Evolutionary conservation across 2,888 invertebrate genomes (phyloP).

Genomic region (Bibio marci): DNA sequence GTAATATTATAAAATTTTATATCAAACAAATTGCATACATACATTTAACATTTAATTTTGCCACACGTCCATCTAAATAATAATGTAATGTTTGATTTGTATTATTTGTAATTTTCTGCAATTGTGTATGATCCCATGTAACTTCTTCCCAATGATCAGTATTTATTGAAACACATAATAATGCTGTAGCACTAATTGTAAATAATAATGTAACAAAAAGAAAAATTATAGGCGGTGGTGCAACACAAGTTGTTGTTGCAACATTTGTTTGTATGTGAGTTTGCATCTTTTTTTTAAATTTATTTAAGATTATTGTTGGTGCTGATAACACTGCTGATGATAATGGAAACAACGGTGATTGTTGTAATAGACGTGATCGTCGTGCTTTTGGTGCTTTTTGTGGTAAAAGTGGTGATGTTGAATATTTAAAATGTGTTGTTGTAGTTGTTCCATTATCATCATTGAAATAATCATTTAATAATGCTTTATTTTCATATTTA

Average conservation of each 20-base stretch:
- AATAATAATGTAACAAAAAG: conserved; percentile 37
- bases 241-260: conserved; percentile 13
- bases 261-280: conserved; percentile 11
- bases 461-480: conserved; percentile 9
- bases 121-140: conserved; percentile 49
- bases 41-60: conserved; percentile 33
- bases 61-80: conserved; percentile 61
- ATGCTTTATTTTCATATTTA: too few relatives aligned
- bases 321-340: too few relatives aligned
- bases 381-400: not conserved
- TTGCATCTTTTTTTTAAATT: conserved; percentile 17
- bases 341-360: too few relatives aligned
- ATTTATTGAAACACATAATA: conserved; percentile 61
- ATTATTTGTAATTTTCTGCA: conserved; percentile 19
- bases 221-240: conserved; percentile 27
- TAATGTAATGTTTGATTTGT: conserved; percentile 37
- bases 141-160: conserved; percentile 85
- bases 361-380: too few relatives aligned
- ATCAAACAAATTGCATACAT: too few relatives aligned
- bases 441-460: conserved; percentile 9
- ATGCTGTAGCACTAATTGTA: conserved; percentile 60
- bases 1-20: not conserved
- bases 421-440: conserved; percentile 3
- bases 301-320: too few relatives aligned
- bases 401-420: conserved; percentile 8